Evolutionary conservation across 1,140 invertebrate species (phyloP).

Genomic region (Drosophila auraria): DNA sequence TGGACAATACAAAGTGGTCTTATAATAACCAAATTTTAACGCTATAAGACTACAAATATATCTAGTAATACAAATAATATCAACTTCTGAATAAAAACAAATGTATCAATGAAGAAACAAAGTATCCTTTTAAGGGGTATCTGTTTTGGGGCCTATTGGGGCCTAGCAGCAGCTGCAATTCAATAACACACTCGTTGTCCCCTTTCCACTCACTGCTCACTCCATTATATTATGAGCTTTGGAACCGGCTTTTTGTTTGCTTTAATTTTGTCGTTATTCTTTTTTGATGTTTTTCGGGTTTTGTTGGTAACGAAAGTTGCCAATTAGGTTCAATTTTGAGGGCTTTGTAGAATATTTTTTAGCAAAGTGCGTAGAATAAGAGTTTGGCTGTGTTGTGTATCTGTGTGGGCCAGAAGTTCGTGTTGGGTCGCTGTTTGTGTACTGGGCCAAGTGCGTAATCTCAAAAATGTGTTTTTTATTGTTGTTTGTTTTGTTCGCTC

Average conservation of each 20-base stretch:
- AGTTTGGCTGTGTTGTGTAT: slow-evolving; percentile 38
- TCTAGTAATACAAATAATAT: neutral
- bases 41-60: neutral
- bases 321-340: slow-evolving; percentile 58
- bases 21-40: neutral
- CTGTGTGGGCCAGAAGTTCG: slow-evolving; percentile 6
- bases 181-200: slow-evolving; percentile 1
- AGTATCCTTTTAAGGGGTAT: slow-evolving; percentile 2
- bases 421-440: slow-evolving; percentile 11
- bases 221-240: slow-evolving; percentile 19
- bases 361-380: slow-evolving; percentile 70
- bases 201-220: slow-evolving; percentile 4
- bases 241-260: slow-evolving; percentile 81
- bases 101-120: neutral
- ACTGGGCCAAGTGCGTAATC: slow-evolving; percentile 65
- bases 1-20: neutral
- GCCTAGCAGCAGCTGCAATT: slow-evolving; percentile 24
- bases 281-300: slow-evolving; percentile 49
- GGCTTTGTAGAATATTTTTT: slow-evolving; percentile 50
- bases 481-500: slow-evolving; percentile 37
- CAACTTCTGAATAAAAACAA: neutral
- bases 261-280: slow-evolving; percentile 59
- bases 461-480: slow-evolving; percentile 60
- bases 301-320: slow-evolving; percentile 64
- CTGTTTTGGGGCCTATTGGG: neutral